Evolutionary conservation across 1,140 invertebrate species (phyloP).

Genomic region (Bombus haemorrhoidalis): DNA sequence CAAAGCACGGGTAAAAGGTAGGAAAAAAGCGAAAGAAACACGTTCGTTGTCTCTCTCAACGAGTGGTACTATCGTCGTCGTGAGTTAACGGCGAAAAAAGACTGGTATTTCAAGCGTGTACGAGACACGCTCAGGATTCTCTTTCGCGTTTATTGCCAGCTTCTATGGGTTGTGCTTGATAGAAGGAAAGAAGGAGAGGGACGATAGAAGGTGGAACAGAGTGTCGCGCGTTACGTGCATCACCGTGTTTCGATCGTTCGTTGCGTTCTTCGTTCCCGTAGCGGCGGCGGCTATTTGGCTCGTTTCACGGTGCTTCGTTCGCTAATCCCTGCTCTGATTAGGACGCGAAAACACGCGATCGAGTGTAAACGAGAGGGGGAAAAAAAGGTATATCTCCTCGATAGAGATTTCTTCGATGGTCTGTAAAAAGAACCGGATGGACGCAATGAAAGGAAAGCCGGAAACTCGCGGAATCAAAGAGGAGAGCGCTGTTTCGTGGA

Average conservation of each 20-base stretch:
- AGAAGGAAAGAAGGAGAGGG: background rate
- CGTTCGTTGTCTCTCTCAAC: constrained; percentile 2
- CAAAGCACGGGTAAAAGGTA: background rate
- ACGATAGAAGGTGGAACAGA: background rate
- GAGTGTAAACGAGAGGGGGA: constrained; percentile 1
- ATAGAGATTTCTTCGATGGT: background rate
- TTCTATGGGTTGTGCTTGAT: background rate
- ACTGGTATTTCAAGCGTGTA: background rate
- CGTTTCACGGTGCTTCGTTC: constrained; percentile 50
- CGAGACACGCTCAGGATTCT: background rate
- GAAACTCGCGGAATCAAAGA: background rate
- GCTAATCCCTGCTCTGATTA: constrained; percentile 42
- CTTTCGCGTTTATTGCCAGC: constrained; percentile 14
- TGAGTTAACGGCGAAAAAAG: constrained; percentile 4
- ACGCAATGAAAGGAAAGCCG: constrained; percentile 5
- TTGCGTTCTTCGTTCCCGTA: background rate
- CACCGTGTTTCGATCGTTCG: constrained; percentile 13
- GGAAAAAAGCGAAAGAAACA: background rate
- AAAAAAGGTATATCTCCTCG: background rate
- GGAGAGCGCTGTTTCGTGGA: background rate
- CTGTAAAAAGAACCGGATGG: background rate
- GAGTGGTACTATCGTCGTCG: background rate
- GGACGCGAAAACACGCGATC: constrained; percentile 31
- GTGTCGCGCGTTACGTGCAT: constrained; percentile 11
- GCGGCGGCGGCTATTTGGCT: background rate